Conservation (phyloP, 2,888 invertebrate species). For the Agrotis segetum region DNA sequence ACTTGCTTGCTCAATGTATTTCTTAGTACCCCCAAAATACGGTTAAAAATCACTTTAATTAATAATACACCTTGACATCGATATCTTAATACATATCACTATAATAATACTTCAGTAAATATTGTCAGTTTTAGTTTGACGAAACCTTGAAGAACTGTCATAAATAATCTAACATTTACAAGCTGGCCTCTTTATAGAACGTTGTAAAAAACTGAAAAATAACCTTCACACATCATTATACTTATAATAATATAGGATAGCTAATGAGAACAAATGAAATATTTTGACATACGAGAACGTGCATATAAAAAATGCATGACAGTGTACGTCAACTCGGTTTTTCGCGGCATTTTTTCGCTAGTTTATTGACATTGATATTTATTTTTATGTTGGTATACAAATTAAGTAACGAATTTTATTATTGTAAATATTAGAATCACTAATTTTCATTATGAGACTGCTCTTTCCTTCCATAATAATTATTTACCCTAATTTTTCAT, state of each 20-base stretch:
- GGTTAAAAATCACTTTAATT: constrained; percentile 60
- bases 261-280: constrained; percentile 55
- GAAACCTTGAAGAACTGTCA: constrained; percentile 75
- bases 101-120: constrained; percentile 75
- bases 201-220: constrained; percentile 55
- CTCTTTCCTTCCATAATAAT: neutral
- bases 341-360: constrained; percentile 27
- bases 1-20: constrained; percentile 7
- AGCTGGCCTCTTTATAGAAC: constrained; percentile 53
- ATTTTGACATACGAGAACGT: constrained; percentile 47
- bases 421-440: neutral
- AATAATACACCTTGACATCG: constrained; percentile 76
- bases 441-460: neutral
- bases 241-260: constrained; percentile 44
- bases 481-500: neutral
- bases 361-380: constrained; percentile 20
- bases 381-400: constrained; percentile 20
- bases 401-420: constrained; percentile 17
- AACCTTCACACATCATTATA: constrained; percentile 58
- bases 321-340: constrained; percentile 33
- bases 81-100: constrained; percentile 73
- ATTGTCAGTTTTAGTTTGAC: constrained; percentile 73
- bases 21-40: constrained; percentile 48
- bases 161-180: constrained; percentile 62
- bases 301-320: constrained; percentile 42